Evolutionary conservation across 2,113 vertebrate genomes (phyloP).

Genomic region (Crocuta crocuta): DNA sequence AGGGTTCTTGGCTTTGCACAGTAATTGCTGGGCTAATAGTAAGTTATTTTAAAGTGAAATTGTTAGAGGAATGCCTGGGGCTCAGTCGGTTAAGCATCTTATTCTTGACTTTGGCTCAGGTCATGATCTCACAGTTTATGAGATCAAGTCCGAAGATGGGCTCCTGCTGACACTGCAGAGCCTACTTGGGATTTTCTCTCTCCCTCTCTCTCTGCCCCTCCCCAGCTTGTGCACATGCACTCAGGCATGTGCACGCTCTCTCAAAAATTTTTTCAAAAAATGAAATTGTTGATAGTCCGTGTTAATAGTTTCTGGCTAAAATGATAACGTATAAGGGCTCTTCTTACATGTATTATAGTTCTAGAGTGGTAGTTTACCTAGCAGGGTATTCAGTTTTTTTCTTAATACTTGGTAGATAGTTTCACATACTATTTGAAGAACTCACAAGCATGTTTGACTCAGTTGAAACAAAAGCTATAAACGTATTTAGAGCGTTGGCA

Average conservation of each 20-base stretch:
- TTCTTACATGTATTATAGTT: constrained; percentile 57
- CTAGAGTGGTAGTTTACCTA: constrained; percentile 34
- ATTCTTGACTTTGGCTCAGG: no score
- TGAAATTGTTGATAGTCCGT: constrained; percentile 42
- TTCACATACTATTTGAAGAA: constrained; percentile 65
- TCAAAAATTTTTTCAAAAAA: neutral
- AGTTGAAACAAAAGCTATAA: constrained; percentile 56
- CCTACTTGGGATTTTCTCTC: no score
- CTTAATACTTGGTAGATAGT: constrained; percentile 72
- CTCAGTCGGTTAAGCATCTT: no score
- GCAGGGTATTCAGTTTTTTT: constrained; percentile 72
- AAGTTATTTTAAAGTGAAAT: constrained; percentile 28
- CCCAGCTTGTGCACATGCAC: no score
- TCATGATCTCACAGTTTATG: no score
- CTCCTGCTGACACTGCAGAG: no score
- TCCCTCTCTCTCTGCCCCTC: no score
- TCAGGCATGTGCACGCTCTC: no score
- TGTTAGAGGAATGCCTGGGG: neutral
- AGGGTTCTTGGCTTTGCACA: constrained; percentile 38
- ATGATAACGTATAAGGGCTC: constrained; percentile 60
- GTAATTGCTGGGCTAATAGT: neutral
- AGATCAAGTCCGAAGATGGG: no score
- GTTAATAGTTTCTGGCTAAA: constrained; percentile 62
- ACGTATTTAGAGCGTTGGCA: constrained; percentile 31
- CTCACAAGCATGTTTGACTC: constrained; percentile 63